phyloP scores from a whole-genome alignment of 53 echinoderm and acorn worm species.

The Echinarachnius parma region DNA sequence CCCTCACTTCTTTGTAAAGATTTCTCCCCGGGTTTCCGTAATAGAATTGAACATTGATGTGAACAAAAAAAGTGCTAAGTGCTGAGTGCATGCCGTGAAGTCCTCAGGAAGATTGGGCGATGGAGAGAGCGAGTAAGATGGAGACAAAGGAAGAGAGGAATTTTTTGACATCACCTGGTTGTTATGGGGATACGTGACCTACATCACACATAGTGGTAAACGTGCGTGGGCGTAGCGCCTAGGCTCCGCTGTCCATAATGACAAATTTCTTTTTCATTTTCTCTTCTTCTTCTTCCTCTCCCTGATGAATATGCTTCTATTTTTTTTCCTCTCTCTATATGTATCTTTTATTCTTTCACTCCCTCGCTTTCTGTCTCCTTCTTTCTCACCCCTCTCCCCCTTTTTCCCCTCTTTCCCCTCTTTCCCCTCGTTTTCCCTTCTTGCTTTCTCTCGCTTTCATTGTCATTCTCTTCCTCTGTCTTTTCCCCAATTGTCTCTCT shows the following conservation, averaged over 20 bases:
- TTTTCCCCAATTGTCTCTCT: no score
- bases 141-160: no score
- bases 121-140: constrained; percentile 8
- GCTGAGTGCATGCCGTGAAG: no score
- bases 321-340: background rate
- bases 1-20: no score
- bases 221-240: constrained; percentile 44
- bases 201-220: constrained; percentile 48
- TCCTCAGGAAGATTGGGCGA: background rate
- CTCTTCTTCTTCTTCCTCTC: constrained; percentile 6
- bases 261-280: constrained; percentile 39
- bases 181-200: constrained; percentile 44
- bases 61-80: constrained; percentile 13
- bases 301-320: constrained; percentile 5
- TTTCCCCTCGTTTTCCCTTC: no score
- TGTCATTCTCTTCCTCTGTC: no score
- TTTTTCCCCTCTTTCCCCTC: no score
- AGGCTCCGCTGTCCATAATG: constrained; percentile 40
- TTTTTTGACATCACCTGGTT: constrained; percentile 51
- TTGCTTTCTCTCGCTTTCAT: no score
- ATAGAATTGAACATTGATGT: no score
- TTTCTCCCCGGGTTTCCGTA: no score
- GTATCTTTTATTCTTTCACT: background rate
- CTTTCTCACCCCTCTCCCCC: background rate
- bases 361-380: background rate